Conservation (phyloP, 2,797 vertebrate genomes). For the Astyanax mexicanus region DNA sequence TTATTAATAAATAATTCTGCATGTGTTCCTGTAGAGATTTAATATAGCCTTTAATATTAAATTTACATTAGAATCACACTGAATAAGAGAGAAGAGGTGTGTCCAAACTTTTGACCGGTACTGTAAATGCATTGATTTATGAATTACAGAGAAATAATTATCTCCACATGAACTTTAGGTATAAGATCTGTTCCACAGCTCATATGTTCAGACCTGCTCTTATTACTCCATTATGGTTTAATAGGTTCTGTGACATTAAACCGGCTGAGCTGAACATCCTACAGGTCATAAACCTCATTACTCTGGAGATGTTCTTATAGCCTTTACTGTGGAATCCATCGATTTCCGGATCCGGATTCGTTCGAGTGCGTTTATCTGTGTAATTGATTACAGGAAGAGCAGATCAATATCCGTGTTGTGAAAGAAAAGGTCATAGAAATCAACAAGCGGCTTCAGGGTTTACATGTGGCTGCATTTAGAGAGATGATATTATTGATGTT, state of each 20-base stretch:
- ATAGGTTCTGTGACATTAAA: constrained; percentile 37
- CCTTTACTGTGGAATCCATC: neutral
- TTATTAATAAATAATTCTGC: too few relatives aligned
- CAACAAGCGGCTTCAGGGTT: neutral
- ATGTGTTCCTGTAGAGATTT: too few relatives aligned
- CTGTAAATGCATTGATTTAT: too few relatives aligned
- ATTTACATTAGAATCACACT: too few relatives aligned
- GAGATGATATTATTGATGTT: neutral
- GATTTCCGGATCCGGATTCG: neutral
- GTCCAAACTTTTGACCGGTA: too few relatives aligned
- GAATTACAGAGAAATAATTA: neutral
- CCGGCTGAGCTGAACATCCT: constrained; percentile 4
- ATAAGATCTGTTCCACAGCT: too few relatives aligned
- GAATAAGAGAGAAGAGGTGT: too few relatives aligned
- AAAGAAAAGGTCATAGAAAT: constrained; percentile 14
- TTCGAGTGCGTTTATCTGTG: neutral
- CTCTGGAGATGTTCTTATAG: constrained; percentile 1
- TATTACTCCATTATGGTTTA: neutral
- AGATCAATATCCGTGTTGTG: constrained; percentile 3
- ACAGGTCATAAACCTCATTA: constrained; percentile 11
- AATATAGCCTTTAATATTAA: too few relatives aligned
- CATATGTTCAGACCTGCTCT: neutral
- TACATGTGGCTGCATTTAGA: constrained; percentile 1
- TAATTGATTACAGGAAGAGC: constrained; percentile 1
- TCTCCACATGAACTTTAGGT: neutral